Conservation (phyloP, 1,140 invertebrate genomes). For the Nylanderia fulva region DNA sequence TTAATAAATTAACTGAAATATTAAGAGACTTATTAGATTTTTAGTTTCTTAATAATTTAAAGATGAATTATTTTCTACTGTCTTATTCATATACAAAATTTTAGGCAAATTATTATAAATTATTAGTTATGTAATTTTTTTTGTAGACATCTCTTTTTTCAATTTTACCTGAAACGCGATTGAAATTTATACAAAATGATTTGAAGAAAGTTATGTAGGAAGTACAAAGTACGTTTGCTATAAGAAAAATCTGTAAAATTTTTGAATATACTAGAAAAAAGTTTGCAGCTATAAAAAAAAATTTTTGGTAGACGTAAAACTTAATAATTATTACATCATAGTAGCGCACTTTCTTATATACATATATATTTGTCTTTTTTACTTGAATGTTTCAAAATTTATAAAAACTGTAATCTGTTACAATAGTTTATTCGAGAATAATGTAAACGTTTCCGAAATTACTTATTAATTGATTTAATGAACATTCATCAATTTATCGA, state of each 20-base stretch:
- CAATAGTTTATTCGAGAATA: neutral
- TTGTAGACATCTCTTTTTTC: too few relatives aligned
- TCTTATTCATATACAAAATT: neutral
- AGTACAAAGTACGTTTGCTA: too few relatives aligned
- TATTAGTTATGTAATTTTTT: neutral
- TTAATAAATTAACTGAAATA: neutral
- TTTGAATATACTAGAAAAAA: too few relatives aligned
- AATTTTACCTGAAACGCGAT: too few relatives aligned
- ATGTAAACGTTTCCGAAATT: neutral
- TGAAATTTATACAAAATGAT: too few relatives aligned
- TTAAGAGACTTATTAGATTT: too few relatives aligned
- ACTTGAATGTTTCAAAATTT: neutral
- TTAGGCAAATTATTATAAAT: neutral
- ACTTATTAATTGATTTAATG: neutral
- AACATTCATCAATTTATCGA: neutral
- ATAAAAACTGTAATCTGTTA: neutral
- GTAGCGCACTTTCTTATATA: neutral
- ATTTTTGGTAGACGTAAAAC: too few relatives aligned
- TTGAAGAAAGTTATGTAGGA: too few relatives aligned
- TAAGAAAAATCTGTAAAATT: too few relatives aligned
- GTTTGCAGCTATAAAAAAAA: too few relatives aligned
- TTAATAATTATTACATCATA: too few relatives aligned
- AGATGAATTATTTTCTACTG: neutral
- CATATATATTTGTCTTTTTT: neutral
- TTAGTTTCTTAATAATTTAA: neutral